Evolutionary conservation across 2,113 vertebrate species (phyloP).

Genomic region (Notothenia rossii): DNA sequence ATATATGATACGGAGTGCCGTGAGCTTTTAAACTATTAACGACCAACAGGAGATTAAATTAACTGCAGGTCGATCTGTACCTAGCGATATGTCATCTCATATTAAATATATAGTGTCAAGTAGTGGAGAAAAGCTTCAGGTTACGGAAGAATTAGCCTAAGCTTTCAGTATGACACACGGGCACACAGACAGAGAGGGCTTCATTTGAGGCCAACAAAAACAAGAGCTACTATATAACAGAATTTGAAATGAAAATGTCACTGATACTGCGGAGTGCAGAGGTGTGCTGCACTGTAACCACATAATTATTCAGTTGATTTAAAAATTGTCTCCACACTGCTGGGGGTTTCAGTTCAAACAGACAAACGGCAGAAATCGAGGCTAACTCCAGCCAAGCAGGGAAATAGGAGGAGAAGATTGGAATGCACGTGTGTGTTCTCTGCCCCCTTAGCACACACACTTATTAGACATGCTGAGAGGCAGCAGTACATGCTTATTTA

Average conservation of each 20-base stretch:
- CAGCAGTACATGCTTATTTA: slow-evolving; percentile 67
- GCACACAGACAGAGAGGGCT: slow-evolving; percentile 17
- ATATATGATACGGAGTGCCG: slow-evolving; percentile 49
- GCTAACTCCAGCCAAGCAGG: slow-evolving; percentile 70
- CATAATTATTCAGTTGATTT: slow-evolving; percentile 75
- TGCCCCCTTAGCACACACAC: slow-evolving; percentile 61
- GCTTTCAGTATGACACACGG: slow-evolving; percentile 24
- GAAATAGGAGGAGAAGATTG: slow-evolving; percentile 61
- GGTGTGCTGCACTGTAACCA: slow-evolving; percentile 64
- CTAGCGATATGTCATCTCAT: slow-evolving; percentile 62
- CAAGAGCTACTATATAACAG: slow-evolving; percentile 58
- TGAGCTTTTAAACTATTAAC: slow-evolving; percentile 60
- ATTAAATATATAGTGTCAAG: slow-evolving; percentile 64
- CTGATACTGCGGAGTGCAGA: slow-evolving; percentile 61
- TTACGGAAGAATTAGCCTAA: slow-evolving; percentile 50
- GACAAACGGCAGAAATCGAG: slow-evolving; percentile 65
- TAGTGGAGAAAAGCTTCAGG: slow-evolving; percentile 34
- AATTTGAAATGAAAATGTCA: slow-evolving; percentile 73
- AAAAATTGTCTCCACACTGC: slow-evolving; percentile 69
- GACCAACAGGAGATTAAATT: slow-evolving; percentile 63
- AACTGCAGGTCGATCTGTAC: slow-evolving; percentile 72
- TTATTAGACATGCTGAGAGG: slow-evolving; percentile 57
- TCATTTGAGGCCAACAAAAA: slow-evolving; percentile 41
- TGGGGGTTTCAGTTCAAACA: slow-evolving; percentile 65
- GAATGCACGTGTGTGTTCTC: slow-evolving; percentile 17